Evolutionary conservation across 2,113 vertebrate genomes (phyloP).

Genomic region (Tamias sibiricus): DNA sequence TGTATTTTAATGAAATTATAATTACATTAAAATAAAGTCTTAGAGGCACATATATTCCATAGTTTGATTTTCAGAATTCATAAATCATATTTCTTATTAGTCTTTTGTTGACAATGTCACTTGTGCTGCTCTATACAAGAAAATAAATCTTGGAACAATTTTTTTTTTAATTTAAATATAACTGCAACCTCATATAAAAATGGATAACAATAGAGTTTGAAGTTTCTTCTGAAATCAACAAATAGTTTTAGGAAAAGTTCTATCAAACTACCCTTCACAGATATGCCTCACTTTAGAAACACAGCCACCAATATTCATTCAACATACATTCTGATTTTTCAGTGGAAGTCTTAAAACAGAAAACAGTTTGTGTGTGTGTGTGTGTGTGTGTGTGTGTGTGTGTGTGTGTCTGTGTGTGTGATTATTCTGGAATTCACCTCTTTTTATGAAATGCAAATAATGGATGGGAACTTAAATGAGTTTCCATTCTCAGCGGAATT

Average conservation of each 20-base stretch:
- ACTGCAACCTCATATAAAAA: neutral
- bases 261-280: neutral
- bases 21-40: neutral
- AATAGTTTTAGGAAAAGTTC: neutral
- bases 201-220: neutral
- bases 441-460: neutral
- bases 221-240: neutral
- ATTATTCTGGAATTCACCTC: neutral
- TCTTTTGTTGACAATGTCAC: neutral
- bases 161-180: neutral
- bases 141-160: neutral
- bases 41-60: neutral
- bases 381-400: too few relatives aligned
- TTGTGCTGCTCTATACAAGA: neutral
- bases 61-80: neutral
- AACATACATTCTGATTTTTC: conserved; percentile 8
- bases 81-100: neutral
- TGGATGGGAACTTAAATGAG: neutral
- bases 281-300: neutral
- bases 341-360: neutral
- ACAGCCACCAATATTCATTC: neutral
- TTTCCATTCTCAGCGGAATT: conserved; percentile 27
- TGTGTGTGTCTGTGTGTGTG: neutral
- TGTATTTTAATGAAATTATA: neutral
- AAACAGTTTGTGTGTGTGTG: too few relatives aligned